A percentile compares a stretch with the other conserved stretches of the same genome.
Conservation (phyloP, 2,888 invertebrate genomes). For the Parnassius mnemosyne region DNA sequence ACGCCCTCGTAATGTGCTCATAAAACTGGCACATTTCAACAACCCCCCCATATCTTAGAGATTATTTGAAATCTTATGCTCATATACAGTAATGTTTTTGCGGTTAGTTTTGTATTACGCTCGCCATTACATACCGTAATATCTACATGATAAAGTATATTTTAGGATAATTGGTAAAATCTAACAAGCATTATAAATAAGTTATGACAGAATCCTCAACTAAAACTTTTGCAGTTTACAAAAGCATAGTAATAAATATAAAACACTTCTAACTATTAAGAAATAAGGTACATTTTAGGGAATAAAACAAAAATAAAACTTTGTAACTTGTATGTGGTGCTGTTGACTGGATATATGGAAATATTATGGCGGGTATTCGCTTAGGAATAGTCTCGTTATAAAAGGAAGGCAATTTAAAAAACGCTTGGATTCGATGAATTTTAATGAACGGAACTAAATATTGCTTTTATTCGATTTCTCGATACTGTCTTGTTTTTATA, state of each 20-base stretch:
- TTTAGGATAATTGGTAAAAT: not conserved
- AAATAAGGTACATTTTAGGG: slow-evolving; percentile 25
- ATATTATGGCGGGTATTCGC: slow-evolving; percentile 70
- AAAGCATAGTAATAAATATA: slow-evolving; percentile 7
- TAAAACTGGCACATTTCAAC: slow-evolving; percentile 63
- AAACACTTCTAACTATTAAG: slow-evolving; percentile 5
- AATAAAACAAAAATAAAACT: slow-evolving; percentile 12
- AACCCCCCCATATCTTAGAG: slow-evolving; percentile 54
- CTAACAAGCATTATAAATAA: not conserved
- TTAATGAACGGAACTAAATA: slow-evolving; percentile 46
- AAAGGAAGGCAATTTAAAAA: slow-evolving; percentile 54
- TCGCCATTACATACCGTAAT: not conserved
- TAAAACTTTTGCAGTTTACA: slow-evolving; percentile 19
- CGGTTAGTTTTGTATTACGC: not conserved
- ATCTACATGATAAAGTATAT: slow-evolving; percentile 2
- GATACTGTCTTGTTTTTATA: not conserved
- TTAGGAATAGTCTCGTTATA: slow-evolving; percentile 71
- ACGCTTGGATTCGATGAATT: slow-evolving; percentile 67
- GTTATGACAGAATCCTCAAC: not conserved
- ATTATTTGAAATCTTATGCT: slow-evolving; percentile 55
- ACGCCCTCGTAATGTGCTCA: slow-evolving; percentile 53
- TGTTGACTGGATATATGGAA: slow-evolving; percentile 58
- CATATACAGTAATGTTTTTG: slow-evolving; percentile 28
- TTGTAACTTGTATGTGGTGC: not conserved
- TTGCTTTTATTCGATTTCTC: slow-evolving; percentile 21